Conservation (phyloP, 2,888 invertebrate species). For the Onthophagus sagittarius region DNA sequence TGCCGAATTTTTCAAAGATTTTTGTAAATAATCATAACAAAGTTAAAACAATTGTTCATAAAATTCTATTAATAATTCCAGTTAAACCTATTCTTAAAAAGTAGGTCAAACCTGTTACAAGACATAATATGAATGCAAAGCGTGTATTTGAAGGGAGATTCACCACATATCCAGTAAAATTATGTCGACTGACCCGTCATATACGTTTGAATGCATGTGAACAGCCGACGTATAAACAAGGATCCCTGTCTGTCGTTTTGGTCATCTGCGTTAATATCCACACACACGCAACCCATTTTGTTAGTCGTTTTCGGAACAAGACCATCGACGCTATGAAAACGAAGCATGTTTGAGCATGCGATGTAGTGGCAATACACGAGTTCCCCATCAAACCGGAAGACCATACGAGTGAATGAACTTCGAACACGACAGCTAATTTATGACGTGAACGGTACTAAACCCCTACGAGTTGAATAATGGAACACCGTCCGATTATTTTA, state of each 20-base stretch:
- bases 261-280: neutral
- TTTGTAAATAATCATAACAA: too few relatives aligned
- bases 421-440: neutral
- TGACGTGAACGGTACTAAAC: neutral
- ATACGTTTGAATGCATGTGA: neutral
- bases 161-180: neutral
- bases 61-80: too few relatives aligned
- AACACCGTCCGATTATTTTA: too few relatives aligned
- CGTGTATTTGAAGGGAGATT: too few relatives aligned
- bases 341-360: neutral
- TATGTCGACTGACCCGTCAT: neutral
- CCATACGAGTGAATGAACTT: neutral
- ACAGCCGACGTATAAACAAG: neutral
- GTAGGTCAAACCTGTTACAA: neutral
- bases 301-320: neutral
- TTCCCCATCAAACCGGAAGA: neutral
- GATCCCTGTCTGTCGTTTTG: neutral
- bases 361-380: neutral
- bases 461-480: neutral
- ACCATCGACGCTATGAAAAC: neutral
- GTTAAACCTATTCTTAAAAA: neutral
- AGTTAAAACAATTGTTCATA: too few relatives aligned
- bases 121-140: too few relatives aligned
- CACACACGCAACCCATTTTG: neutral
- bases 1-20: too few relatives aligned